phyloP scores from a whole-genome alignment of 2,888 invertebrate genomes.

The Epinotia demarniana region DNA sequence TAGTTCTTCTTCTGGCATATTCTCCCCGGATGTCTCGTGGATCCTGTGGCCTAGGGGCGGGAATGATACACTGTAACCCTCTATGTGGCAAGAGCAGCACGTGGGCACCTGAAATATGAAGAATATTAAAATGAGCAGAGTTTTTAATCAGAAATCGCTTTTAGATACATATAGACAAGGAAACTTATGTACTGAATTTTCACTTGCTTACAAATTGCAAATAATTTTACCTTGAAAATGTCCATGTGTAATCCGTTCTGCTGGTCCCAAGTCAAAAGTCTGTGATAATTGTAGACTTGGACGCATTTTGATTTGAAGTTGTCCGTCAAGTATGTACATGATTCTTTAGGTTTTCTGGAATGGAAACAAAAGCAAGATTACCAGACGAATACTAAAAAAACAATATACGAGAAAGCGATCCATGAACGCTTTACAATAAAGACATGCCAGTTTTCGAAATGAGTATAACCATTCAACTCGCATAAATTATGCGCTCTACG shows the following conservation, averaged over 20 bases:
- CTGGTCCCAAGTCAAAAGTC: constrained; percentile 92
- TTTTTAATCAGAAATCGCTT: no score
- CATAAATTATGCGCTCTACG: no score
- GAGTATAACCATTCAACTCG: no score
- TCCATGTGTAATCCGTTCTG: constrained; percentile 92
- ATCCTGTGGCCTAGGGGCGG: constrained; percentile 85
- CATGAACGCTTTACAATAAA: not conserved
- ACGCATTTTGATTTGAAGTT: constrained; percentile 92
- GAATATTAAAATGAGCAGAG: not conserved
- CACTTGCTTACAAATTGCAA: no score
- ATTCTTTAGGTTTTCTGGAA: constrained; percentile 88
- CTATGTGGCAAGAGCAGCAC: constrained; percentile 92
- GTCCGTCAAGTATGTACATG: constrained; percentile 91
- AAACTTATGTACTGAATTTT: no score
- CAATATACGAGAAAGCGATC: not conserved
- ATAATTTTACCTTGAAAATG: constrained; percentile 88
- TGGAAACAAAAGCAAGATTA: constrained; percentile 39
- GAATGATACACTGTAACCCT: constrained; percentile 89
- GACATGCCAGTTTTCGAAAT: no score
- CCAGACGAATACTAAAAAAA: not conserved
- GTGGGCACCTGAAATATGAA: constrained; percentile 86
- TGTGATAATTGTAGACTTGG: constrained; percentile 93
- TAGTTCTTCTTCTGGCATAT: constrained; percentile 84
- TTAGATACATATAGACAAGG: no score
- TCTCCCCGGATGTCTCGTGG: constrained; percentile 79